Percentiles rank a stretch among this genome's conserved stretches.
These are phyloP conservation scores for Bactericera cockerelli DNA, from an alignment of 1,140 invertebrate genomes.

Conservation along the genomic window DNA sequence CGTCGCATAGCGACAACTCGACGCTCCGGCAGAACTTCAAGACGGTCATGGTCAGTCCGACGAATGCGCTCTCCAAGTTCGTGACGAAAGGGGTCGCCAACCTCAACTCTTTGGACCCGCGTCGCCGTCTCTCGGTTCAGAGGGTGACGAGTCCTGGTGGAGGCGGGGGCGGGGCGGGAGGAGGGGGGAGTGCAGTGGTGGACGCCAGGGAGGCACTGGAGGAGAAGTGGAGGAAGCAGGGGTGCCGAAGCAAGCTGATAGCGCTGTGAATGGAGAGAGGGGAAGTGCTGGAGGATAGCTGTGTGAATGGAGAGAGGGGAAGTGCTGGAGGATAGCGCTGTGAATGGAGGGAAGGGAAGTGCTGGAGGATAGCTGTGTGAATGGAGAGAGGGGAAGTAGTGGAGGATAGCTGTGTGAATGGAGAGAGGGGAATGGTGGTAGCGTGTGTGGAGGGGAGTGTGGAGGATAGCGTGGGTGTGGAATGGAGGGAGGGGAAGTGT, in stretches of 20 bases:
- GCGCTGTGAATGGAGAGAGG: constrained; percentile 43
- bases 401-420: too few relatives aligned
- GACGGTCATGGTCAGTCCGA: constrained; percentile 40
- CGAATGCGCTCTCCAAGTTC: constrained; percentile 59
- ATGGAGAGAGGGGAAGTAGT: too few relatives aligned
- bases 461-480: too few relatives aligned
- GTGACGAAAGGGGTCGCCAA: constrained; percentile 63
- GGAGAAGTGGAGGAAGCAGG: constrained; percentile 48
- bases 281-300: too few relatives aligned
- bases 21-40: constrained; percentile 45
- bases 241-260: constrained; percentile 56
- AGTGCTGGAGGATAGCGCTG: too few relatives aligned
- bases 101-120: constrained; percentile 66
- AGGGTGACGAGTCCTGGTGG: constrained; percentile 26
- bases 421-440: too few relatives aligned
- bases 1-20: constrained; percentile 63
- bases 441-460: too few relatives aligned
- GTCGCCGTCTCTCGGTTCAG: constrained; percentile 33
- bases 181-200: constrained; percentile 42
- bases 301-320: too few relatives aligned
- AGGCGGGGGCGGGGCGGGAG: constrained; percentile 28
- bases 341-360: too few relatives aligned
- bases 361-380: too few relatives aligned
- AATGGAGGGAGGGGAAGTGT: too few relatives aligned
- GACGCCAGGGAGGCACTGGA: constrained; percentile 48